phyloP scores from a whole-genome alignment of 2,888 invertebrate genomes.

The Drosophila meridiana region DNA sequence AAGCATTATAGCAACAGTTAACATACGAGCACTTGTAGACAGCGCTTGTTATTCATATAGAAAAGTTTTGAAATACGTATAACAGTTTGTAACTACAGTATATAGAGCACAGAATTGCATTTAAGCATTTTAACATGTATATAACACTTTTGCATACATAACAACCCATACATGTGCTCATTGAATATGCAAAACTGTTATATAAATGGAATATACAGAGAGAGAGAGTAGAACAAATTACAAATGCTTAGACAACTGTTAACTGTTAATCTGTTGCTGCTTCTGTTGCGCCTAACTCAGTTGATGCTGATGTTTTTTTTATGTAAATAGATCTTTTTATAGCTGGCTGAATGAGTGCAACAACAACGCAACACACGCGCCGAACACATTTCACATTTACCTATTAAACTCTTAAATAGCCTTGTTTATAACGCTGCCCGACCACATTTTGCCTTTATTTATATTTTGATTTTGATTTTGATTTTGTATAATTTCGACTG shows the following conservation, averaged over 20 bases:
- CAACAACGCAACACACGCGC: conserved; percentile 33
- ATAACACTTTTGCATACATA: neutral
- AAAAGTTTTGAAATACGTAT: neutral
- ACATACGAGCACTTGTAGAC: neutral
- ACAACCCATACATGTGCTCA: neutral
- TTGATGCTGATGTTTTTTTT: neutral
- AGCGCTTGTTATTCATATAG: neutral
- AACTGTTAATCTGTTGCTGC: neutral
- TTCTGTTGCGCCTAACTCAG: neutral
- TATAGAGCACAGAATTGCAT: neutral
- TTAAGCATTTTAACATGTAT: neutral
- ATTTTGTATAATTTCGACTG: conserved; percentile 59
- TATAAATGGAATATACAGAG: neutral
- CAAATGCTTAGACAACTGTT: neutral
- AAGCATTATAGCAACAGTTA: too few relatives aligned
- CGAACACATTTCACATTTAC: conserved; percentile 21
- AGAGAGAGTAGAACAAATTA: neutral
- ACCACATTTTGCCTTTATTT: conserved; percentile 22
- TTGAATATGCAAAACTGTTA: neutral
- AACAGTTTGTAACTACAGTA: neutral
- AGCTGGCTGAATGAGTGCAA: conserved; percentile 2
- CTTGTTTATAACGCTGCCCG: conserved; percentile 49
- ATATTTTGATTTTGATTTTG: conserved; percentile 16
- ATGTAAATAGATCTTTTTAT: conserved; percentile 21
- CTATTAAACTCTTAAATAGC: conserved; percentile 28